Conservation (phyloP, 2,888 invertebrate genomes). For the Notodromas monacha region DNA sequence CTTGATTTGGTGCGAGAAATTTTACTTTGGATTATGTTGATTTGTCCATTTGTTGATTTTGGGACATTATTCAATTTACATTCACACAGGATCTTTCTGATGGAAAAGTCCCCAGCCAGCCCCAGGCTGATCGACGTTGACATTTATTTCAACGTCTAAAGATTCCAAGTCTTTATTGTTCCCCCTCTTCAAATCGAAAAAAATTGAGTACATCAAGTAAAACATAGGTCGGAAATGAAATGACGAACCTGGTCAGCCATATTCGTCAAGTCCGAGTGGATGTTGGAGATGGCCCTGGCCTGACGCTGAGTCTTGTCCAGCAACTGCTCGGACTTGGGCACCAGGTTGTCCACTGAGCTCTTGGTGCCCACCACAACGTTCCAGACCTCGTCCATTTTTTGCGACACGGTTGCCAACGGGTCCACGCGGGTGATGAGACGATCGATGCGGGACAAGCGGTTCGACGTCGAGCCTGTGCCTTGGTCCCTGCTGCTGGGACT, state of each 20-base stretch:
- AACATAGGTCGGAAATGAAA: no score
- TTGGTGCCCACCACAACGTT: slow-evolving; percentile 60
- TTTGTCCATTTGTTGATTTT: no score
- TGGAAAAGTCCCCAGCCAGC: no score
- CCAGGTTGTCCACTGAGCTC: slow-evolving; percentile 47
- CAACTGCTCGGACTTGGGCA: slow-evolving; percentile 54
- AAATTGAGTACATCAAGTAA: no score
- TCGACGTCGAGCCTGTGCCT: background rate
- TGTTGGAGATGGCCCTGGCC: slow-evolving; percentile 51
- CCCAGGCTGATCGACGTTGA: no score
- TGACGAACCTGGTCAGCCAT: slow-evolving; percentile 39
- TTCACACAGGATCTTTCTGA: no score
- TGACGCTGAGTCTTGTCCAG: slow-evolving; percentile 53
- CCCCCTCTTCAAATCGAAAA: no score
- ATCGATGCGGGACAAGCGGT: slow-evolving; percentile 1
- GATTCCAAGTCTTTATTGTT: no score
- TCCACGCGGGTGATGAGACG: background rate
- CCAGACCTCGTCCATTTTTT: slow-evolving; percentile 73
- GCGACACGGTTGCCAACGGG: slow-evolving; percentile 28
- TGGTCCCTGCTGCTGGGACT: slow-evolving; percentile 13
- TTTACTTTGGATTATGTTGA: no score
- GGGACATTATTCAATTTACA: no score
- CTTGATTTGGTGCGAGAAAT: no score
- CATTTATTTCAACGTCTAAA: no score
- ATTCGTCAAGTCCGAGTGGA: slow-evolving; percentile 40